These are phyloP conservation scores for Ceyx margarethae DNA, from an alignment of 2,113 vertebrate genomes.

Conservation along the genomic window DNA sequence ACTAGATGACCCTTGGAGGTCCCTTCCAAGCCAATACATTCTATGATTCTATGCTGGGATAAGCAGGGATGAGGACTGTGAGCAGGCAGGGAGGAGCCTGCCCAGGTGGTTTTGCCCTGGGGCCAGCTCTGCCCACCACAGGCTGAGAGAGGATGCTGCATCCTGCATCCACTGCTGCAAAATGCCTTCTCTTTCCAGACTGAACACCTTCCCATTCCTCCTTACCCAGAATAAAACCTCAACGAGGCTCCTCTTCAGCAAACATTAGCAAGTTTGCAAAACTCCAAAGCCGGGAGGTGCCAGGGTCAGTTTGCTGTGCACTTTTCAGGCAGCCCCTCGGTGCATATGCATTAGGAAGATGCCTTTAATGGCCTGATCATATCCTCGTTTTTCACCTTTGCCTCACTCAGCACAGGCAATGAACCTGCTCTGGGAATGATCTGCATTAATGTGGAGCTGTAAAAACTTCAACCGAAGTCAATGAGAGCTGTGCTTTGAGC, in stretches of 20 bases:
- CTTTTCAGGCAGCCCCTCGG: constrained; percentile 12
- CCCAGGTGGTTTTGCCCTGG: rapidly evolving
- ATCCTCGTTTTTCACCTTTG: constrained; percentile 24
- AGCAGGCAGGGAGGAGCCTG: neutral
- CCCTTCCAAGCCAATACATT: too few species aligned
- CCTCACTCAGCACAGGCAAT: neutral
- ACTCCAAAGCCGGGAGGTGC: neutral
- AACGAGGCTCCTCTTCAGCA: neutral
- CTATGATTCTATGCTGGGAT: neutral
- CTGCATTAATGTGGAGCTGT: constrained; percentile 54
- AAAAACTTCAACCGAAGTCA: constrained; percentile 33
- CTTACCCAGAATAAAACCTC: neutral
- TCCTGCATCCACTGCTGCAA: neutral
- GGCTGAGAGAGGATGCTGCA: rapidly evolving
- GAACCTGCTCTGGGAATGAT: constrained; percentile 51
- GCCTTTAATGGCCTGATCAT: neutral
- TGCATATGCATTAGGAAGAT: neutral
- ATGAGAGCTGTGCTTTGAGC: constrained; percentile 28
- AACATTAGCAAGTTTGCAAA: neutral
- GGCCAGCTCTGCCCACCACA: neutral
- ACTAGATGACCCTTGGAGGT: too few species aligned
- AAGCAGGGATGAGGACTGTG: neutral
- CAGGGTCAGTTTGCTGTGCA: constrained; percentile 12
- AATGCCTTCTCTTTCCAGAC: neutral
- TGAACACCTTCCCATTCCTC: neutral